Evolutionary conservation across 2,888 invertebrate genomes (phyloP), one percentile per base, ranked within the genome.

Genomic region (Phaedon cochleariae): DNA sequence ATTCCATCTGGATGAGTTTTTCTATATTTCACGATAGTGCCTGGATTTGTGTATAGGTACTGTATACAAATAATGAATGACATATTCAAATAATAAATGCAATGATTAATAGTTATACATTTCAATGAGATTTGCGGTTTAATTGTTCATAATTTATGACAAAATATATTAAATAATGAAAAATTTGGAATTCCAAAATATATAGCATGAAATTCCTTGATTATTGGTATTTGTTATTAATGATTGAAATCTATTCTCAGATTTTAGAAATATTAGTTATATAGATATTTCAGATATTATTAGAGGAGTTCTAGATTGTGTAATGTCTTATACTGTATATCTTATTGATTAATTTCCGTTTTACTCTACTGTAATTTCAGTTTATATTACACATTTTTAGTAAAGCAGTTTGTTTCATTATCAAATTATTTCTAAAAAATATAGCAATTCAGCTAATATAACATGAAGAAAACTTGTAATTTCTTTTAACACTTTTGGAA

Each of bases 211-310:
- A 66, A 71, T 71, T 73, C 73, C 73, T 71, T 70, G 67, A 70
- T 73, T 73, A 71, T 68, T 73, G 62, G 70, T 70, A 69, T 72
- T 71, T 69, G 69, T 71, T 73, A 68, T 65, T 67, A 59, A 70
- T 70, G 67, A 72, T 68, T 63, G 53, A 64, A 71, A 73, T 73
- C 71, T 71, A 73, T 73, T 73, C 71, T 69, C 73, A 73, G 71
- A 71, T 73, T 72, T 72, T 69, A 71, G 68, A 70, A 62, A 69
- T 69, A 69, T 73, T 67, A 67, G 67, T 67, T 67, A 59, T 67
- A 67, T 41, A 41, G 67, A 63, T 63, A 57, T 62, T 63, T 59
- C 53, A 63, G 41, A 67, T 67, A 67, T 67, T 63, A 63, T 67
- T 67, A 67, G 67, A 63, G 63, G 63, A 64, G 53, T 59, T 59